Evolutionary conservation across 1,140 invertebrate species (phyloP), one percentile per base, ranked within the genome.

Genomic region (Drosophila takahashii): DNA sequence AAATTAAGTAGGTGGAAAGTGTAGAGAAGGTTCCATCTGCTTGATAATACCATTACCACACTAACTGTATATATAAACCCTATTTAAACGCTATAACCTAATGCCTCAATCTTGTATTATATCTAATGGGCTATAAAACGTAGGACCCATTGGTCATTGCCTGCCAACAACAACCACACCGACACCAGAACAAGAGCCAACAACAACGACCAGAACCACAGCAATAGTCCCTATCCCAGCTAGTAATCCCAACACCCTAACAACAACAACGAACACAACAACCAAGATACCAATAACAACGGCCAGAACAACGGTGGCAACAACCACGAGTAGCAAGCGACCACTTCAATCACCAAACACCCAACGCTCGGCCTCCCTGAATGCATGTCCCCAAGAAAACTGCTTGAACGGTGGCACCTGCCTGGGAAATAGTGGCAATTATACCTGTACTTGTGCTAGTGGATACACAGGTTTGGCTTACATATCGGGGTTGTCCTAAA

Each of bases 401-500:
- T 93, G 93, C 90, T 80, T 92, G 57, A 92, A 92, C 69, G 92
- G 92, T 80, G 92, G 92, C 67, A 93, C 92, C 72, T 93, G 93
- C 76, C 75, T 85, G 44, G 92, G 93, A 79, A 91, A 79, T 69
- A 90, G 92, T 74, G 92, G 90, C 65, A 92, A 92, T 77, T 94
- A 93, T 81, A 90, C 92, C 44, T 95, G 94, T 89, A 84, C 92
- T 42, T 95, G 94, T 92, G 92, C 90, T 65, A 85, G 84, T 73
- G 93, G 93, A 77, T 94, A 92, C 78, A 91, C 91, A 81, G 93
- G 93, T 95, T 87, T 87, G 83, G 62, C 77, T 60, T 45, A 65
- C 22, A 77, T 34, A 50, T 39, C 29, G 7, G 83, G 83, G 81
- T 85, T 85, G 83, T 80, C 60, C 83, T 64, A 70, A 80, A 78